Evolutionary conservation across 1,140 invertebrate genomes (phyloP), one percentile per base, ranked within the genome.

Genomic region (Temnothorax nylanderi): DNA sequence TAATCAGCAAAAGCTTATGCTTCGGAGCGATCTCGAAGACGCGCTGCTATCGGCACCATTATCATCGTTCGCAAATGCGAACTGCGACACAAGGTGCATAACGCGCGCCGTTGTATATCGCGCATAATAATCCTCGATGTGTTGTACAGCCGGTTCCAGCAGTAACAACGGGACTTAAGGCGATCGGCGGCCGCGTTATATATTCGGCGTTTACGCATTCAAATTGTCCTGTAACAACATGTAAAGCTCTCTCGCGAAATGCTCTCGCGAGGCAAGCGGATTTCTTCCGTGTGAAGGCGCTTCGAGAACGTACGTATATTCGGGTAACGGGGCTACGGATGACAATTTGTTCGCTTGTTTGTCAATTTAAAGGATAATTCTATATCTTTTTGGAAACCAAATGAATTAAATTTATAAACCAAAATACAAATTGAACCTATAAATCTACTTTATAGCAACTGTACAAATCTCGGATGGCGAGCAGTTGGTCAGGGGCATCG

Each of bases 81-180:
- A 69, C 65, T 72, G 62, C 80, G 74, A 87, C 62, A 88, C 65
- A 88, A 89, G 65, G 87, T 89, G 76, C 84, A 89, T 56, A 88
- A 86, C 54, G 44, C 26, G 34, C 37, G n/a, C 26, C 21, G 60
- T 81, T 71, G 71, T 78, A 58, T 76, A 86, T 86, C 82, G 67
- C 69, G 41, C 76, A 67, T 81, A 81, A 86, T 86, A 89, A 89
- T 89, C 54, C 49, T 4, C 69, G 74, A 86, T 62, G 62, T 58
- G 47, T 37, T 62, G 47, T 86, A 80, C 82, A 71, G 74, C 58
- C 54, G 51, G 62, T 67, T 56, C 13, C 26, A 54, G 51, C 64
- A 89, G 51, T 69, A 88, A 85, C 81, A 80, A 89, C 87, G 84
- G 75, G 62, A 86, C 77, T 67, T 62, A 26, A 44, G 47, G 34